phyloP scores from a whole-genome alignment of 2,113 vertebrate genomes.

The Cyanocitta stelleri region DNA sequence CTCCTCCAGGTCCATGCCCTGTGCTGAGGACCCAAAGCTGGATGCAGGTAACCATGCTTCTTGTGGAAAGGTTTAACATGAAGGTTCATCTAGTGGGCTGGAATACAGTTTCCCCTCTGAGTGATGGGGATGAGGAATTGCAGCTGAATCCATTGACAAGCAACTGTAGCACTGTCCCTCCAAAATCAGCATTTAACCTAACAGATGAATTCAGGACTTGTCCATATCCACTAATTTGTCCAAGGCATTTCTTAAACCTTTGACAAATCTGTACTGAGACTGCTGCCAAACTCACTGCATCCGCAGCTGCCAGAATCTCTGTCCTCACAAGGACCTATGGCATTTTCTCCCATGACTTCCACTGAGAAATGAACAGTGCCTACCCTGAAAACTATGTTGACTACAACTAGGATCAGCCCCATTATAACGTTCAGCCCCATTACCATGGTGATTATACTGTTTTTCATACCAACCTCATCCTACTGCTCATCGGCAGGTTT shows the following conservation, averaged over 20 bases:
- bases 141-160: neutral
- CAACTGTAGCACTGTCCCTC: neutral
- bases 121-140: neutral
- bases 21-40: neutral
- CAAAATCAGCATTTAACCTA: neutral
- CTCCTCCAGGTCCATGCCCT: neutral
- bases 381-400: neutral
- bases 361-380: neutral
- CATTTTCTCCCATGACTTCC: neutral
- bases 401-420: neutral
- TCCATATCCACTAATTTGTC: neutral
- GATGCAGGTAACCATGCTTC: neutral
- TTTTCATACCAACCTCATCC: neutral
- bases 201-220: neutral
- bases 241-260: neutral
- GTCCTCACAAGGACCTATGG: neutral
- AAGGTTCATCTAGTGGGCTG: neutral
- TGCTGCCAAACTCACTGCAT: neutral
- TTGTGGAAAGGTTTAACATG: rapidly evolving
- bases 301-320: neutral
- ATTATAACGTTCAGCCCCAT: neutral
- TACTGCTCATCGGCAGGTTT: neutral
- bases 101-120: neutral
- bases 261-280: neutral
- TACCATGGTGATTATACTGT: neutral